Base-by-base conservation (phyloP, 92 coral and sea anemone genomes). In the Anthopleura xanthogrammica region DNA sequence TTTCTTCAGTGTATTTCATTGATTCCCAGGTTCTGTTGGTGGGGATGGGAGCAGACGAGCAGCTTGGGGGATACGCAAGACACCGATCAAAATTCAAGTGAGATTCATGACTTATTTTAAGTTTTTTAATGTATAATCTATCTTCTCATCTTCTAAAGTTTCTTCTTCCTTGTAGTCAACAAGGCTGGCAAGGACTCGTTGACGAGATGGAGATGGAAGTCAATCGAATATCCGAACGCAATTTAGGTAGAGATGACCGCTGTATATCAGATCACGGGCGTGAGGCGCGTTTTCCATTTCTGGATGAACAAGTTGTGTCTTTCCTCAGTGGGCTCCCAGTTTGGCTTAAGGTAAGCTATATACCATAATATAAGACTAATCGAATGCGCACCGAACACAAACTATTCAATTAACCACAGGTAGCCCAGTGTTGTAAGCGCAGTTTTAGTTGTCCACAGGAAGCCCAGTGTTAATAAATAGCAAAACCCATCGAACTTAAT, bases 31-130 rank as follows among this genome's bases (percentile, higher is more conserved):
- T 96, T n/a, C 75, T 96, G 55, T 79, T 96, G 83, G 98, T 96
- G 52, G 99, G 99, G 19, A 96, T 96, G 99, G 99, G 99, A 52
- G 99, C 99, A 9, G 99, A 96, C 60, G 99, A 96, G 72, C 99
- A 96, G 83, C 89, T 96, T 19, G 99, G 99, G 17, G 99, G 99
- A 41, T 96, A 96, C 74, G 94, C 99, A 13, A 90, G 99, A 39
- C 99, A 96, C 83, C 87, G 99, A 57, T 87, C 98, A 40, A 90
- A 94, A 75, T 96, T 96, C 80, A 84, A 70, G 98, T 95, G 72
- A 89, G 88, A 54, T 1, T 54, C 19, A 75, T 19, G 29, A 3
- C 2, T 36, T 62, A 19, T 19, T 54, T 11, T 16, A 29, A 85
- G 12, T 3, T 23, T 20, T 1, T 20, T 8, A 2, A 20, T 20